These are phyloP conservation scores for Urophycis tenuis DNA, from an alignment of 2,797 vertebrate genomes.

Conservation along the genomic window DNA sequence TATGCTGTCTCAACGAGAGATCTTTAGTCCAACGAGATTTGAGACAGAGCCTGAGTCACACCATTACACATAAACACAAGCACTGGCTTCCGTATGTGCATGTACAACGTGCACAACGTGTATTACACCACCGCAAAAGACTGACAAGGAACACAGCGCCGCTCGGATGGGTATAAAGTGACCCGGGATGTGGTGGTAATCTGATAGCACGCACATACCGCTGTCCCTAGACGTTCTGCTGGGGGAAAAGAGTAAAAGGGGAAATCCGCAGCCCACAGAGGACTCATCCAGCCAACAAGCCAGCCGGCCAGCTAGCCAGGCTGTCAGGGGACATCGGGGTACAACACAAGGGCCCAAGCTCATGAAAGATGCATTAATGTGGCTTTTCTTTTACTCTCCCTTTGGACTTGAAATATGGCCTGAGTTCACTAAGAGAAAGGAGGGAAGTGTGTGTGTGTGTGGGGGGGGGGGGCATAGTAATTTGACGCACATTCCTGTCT, in stretches of 20 bases:
- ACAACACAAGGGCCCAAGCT: slow-evolving; percentile 35
- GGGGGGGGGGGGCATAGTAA: slow-evolving; percentile 19
- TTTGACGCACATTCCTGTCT: slow-evolving; percentile 25
- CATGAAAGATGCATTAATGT: slow-evolving; percentile 61
- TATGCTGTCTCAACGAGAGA: neutral
- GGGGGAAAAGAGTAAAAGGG: slow-evolving; percentile 5
- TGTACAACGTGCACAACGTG: neutral
- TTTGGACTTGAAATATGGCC: slow-evolving; percentile 41
- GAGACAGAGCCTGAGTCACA: neutral
- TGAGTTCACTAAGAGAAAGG: neutral
- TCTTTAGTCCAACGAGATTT: neutral
- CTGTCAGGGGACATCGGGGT: slow-evolving; percentile 29
- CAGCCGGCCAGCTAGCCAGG: slow-evolving; percentile 7
- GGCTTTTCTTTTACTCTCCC: slow-evolving; percentile 35
- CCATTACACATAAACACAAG: neutral
- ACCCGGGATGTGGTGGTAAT: slow-evolving; percentile 32
- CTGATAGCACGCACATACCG: slow-evolving; percentile 26
- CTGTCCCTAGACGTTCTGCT: slow-evolving; percentile 27
- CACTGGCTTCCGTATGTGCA: neutral
- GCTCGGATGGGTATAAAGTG: slow-evolving; percentile 19
- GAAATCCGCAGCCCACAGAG: slow-evolving; percentile 13
- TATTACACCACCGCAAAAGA: neutral
- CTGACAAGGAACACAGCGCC: slow-evolving; percentile 8
- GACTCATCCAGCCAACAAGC: slow-evolving; percentile 1
- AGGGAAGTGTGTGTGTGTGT: too few relatives aligned